A percentile compares a stretch with the other conserved stretches of the same genome.
Evolutionary conservation across 1,140 invertebrate genomes (phyloP).

Genomic region (Tenebrio molitor): DNA sequence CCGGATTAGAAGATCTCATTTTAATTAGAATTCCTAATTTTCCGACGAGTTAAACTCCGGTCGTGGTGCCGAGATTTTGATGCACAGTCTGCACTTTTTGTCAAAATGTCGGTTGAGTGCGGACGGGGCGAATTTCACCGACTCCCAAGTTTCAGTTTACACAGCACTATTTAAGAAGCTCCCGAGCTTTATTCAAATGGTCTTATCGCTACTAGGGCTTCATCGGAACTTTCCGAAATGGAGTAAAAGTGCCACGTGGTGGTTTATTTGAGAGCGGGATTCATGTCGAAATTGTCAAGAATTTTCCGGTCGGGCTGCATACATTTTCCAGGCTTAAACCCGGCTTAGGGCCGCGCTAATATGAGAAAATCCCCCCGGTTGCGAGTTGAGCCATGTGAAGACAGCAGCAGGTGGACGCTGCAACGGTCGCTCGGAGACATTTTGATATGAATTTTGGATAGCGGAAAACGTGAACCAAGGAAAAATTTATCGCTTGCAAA

Average conservation of each 20-base stretch:
- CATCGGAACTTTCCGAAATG: background rate
- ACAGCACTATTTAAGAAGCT: constrained; percentile 40
- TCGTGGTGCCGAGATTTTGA: constrained; percentile 56
- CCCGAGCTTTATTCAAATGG: constrained; percentile 27
- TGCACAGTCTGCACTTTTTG: constrained; percentile 52
- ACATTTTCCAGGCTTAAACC: constrained; percentile 25
- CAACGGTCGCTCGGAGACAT: constrained; percentile 40
- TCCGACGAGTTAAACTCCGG: constrained; percentile 47
- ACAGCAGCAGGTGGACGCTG: constrained; percentile 38
- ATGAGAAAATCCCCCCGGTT: constrained; percentile 17
- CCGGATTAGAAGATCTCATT: constrained; percentile 47
- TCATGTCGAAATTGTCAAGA: background rate
- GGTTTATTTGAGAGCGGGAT: too few relatives aligned
- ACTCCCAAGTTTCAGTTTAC: constrained; percentile 46
- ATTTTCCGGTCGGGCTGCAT: background rate
- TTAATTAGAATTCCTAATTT: constrained; percentile 56
- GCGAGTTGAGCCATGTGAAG: constrained; percentile 37
- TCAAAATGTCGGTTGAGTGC: constrained; percentile 45
- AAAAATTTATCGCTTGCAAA: constrained; percentile 36
- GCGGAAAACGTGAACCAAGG: constrained; percentile 36
- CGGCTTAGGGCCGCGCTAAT: constrained; percentile 22
- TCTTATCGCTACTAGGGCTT: background rate
- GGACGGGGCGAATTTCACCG: constrained; percentile 47
- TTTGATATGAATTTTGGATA: constrained; percentile 49
- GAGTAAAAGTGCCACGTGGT: too few relatives aligned